Percentiles rank a stretch among this genome's conserved stretches.
Evolutionary conservation across 1,140 invertebrate genomes (phyloP).

Genomic region (Euura lappo): DNA sequence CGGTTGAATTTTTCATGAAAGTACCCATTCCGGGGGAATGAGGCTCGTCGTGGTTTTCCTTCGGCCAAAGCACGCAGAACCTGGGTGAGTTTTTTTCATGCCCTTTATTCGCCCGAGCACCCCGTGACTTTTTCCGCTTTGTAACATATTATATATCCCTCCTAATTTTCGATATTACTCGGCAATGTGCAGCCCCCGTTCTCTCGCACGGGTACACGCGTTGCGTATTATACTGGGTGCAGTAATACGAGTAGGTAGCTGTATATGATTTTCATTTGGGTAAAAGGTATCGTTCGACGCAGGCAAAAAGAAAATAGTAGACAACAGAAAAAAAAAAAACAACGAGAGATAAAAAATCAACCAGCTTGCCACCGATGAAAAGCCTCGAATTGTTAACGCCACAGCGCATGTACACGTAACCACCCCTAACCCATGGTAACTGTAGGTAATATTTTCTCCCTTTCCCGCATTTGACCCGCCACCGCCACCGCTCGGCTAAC

Average conservation of each 20-base stretch:
- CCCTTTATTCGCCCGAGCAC: neutral
- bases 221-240: neutral
- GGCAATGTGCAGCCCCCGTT: neutral
- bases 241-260: neutral
- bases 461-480: neutral
- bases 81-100: too few species aligned
- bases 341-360: conserved; percentile 16
- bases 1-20: too few species aligned
- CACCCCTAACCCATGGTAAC: neutral
- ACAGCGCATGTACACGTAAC: neutral
- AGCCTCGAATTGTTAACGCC: conserved; percentile 22
- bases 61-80: too few species aligned
- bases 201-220: neutral
- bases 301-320: conserved; percentile 1
- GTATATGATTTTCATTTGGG: conserved; percentile 38
- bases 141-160: neutral
- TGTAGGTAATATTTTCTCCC: neutral
- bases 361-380: conserved; percentile 24
- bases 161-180: conserved; percentile 1
- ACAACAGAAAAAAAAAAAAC: conserved; percentile 20
- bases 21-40: too few species aligned
- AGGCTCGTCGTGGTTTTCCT: too few species aligned
- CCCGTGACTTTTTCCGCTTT: neutral
- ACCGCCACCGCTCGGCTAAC: neutral
- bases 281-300: conserved; percentile 34